Evolutionary conservation across 2,797 vertebrate species (phyloP).

Genomic region (Thunnus albacares): DNA sequence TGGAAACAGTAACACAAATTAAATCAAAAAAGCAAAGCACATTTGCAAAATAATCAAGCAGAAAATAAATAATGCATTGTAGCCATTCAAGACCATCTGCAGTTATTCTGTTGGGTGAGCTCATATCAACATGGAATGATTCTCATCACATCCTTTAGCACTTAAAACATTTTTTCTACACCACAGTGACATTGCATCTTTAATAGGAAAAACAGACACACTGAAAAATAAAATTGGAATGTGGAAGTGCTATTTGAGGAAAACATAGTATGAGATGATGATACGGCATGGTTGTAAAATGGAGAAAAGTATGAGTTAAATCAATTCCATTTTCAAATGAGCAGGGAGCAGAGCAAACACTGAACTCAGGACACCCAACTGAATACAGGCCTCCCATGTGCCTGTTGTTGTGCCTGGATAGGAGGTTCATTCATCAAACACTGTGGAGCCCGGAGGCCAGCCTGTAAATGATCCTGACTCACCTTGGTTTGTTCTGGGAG

Average conservation of each 20-base stretch:
- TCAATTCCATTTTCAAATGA: constrained; percentile 64
- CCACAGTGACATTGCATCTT: constrained; percentile 36
- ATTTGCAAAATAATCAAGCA: constrained; percentile 77
- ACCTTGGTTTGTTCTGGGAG: constrained; percentile 94
- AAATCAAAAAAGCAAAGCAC: constrained; percentile 69
- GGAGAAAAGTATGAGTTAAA: constrained; percentile 54
- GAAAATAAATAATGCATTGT: constrained; percentile 53
- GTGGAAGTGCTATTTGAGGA: constrained; percentile 41
- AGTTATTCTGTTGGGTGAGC: constrained; percentile 57
- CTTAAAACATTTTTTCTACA: constrained; percentile 18
- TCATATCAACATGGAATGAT: constrained; percentile 52
- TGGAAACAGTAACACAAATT: constrained; percentile 63
- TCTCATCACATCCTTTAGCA: constrained; percentile 18
- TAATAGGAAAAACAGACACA: constrained; percentile 19
- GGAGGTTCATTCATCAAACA: constrained; percentile 36
- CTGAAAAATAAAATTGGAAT: constrained; percentile 44
- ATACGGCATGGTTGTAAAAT: constrained; percentile 63
- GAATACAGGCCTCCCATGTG: constrained; percentile 34
- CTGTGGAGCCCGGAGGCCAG: constrained; percentile 18
- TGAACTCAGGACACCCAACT: constrained; percentile 49
- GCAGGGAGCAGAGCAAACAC: constrained; percentile 58
- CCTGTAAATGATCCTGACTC: constrained; percentile 72
- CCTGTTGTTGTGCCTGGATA: constrained; percentile 9
- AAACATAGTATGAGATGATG: constrained; percentile 57
- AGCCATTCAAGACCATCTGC: constrained; percentile 62